phyloP scores from a whole-genome alignment of 2,888 invertebrate genomes.

The Chrysodeixis includens region DNA sequence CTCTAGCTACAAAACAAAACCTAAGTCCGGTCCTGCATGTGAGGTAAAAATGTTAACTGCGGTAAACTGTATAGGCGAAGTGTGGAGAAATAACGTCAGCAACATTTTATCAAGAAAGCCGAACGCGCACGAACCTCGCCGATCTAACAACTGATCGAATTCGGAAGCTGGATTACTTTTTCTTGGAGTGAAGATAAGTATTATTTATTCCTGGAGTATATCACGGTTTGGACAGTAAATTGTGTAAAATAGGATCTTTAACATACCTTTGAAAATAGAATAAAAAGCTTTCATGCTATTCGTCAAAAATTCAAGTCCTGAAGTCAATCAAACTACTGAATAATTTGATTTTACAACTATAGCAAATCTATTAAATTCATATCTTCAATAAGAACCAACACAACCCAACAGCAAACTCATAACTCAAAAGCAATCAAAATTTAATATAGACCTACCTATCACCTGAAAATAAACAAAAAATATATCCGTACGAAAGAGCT shows the following conservation, averaged over 20 bases:
- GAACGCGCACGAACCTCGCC: constrained; percentile 13
- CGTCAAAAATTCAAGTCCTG: too few species aligned
- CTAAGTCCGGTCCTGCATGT: constrained; percentile 15
- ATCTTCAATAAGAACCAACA: too few species aligned
- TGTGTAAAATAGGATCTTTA: too few species aligned
- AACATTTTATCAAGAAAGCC: constrained; percentile 39
- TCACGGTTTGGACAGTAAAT: too few species aligned
- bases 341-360: too few species aligned
- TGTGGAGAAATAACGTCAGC: constrained; percentile 37
- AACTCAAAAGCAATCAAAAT: neutral
- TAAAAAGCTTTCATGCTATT: too few species aligned
- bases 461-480: constrained; percentile 21
- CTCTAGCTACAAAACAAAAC: neutral
- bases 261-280: too few species aligned
- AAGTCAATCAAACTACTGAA: too few species aligned
- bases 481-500: constrained; percentile 29
- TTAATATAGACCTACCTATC: neutral
- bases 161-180: constrained; percentile 12
- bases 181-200: neutral
- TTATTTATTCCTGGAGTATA: neutral
- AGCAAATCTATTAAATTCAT: too few species aligned
- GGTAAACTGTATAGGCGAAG: constrained; percentile 30
- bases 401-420: neutral
- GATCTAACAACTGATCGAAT: constrained; percentile 11
- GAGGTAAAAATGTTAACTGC: constrained; percentile 42